Conservation (phyloP, 2,113 vertebrate species). For the Embiotoca jacksoni region DNA sequence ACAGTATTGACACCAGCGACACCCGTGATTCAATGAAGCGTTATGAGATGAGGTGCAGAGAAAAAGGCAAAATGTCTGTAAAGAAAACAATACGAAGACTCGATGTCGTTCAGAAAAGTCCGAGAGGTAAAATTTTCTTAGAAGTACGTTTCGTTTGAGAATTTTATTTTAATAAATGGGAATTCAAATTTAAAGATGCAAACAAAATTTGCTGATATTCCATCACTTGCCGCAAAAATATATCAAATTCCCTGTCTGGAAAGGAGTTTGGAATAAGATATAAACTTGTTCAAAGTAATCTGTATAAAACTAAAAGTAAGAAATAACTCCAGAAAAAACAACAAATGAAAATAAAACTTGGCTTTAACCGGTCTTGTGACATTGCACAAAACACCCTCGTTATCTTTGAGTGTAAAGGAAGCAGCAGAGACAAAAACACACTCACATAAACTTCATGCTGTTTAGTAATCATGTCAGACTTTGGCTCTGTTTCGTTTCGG, state of each 20-base stretch:
- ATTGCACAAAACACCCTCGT: neutral
- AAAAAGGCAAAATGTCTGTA: neutral
- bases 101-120: slow-evolving; percentile 7
- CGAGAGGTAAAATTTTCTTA: neutral
- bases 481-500: neutral
- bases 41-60: slow-evolving; percentile 41
- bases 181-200: no score
- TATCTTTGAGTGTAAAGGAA: neutral
- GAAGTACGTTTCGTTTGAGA: neutral
- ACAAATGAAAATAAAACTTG: neutral
- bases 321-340: neutral
- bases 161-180: no score
- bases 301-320: no score
- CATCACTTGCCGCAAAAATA: no score
- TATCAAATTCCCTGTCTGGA: no score
- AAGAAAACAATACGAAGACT: neutral
- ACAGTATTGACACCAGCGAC: slow-evolving; percentile 31
- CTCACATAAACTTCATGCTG: slow-evolving; percentile 43
- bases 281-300: neutral
- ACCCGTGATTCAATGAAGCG: slow-evolving; percentile 22
- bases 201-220: no score
- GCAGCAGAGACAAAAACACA: slow-evolving; percentile 17
- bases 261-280: neutral
- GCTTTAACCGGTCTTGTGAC: neutral
- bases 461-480: slow-evolving; percentile 14